Percentiles rank a stretch among this genome's conserved stretches.
phyloP scores from a whole-genome alignment of 2,113 vertebrate genomes.

The Oceanodroma tethys region DNA sequence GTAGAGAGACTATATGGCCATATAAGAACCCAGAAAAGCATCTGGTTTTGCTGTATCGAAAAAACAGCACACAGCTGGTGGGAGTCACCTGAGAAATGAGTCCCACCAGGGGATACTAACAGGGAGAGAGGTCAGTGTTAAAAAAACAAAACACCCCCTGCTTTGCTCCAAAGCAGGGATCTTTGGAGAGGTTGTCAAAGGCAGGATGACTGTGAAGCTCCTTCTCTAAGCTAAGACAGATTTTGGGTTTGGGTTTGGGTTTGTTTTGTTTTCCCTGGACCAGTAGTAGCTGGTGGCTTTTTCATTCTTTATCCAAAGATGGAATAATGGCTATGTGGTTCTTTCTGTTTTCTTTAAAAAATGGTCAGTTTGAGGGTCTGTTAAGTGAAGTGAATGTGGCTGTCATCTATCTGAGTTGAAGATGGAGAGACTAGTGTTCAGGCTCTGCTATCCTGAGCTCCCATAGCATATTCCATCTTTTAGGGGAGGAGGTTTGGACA shows the following conservation, averaged over 20 bases:
- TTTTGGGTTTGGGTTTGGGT: not conserved
- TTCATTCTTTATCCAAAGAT: not conserved
- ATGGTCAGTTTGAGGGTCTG: not conserved
- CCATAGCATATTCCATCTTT: not conserved
- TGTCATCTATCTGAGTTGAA: not conserved
- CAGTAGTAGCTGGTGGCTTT: not conserved
- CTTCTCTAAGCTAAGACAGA: not conserved
- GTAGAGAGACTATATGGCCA: not conserved
- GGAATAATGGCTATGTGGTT: not conserved
- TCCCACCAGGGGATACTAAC: not conserved
- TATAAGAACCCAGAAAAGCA: not conserved
- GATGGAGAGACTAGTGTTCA: not conserved
- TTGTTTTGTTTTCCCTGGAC: not conserved
- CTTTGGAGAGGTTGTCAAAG: not conserved
- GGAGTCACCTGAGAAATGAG: not conserved
- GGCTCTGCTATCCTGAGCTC: not conserved
- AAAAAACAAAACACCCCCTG: accelerated
- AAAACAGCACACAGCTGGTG: not conserved
- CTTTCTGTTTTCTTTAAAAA: not conserved
- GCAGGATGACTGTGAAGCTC: not conserved
- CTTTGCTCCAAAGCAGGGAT: not conserved
- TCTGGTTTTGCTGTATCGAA: not conserved
- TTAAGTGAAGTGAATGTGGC: not conserved
- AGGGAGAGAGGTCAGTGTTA: not conserved
- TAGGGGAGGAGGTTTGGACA: not conserved